Evolutionary conservation across 2,888 invertebrate species (phyloP).

Genomic region (Masnerella sp.): DNA sequence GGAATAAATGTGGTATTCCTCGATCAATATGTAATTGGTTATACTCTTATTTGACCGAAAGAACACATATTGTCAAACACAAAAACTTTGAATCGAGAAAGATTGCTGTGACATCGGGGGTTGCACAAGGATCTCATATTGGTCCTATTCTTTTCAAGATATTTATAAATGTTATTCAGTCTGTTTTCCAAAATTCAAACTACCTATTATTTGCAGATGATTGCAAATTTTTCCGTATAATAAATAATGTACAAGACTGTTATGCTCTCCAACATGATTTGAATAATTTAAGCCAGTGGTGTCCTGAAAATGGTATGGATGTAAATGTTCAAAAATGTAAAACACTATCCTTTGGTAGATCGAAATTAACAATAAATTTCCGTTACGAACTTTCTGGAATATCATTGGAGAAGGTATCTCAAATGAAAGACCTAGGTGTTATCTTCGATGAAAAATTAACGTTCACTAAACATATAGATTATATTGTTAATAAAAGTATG

Average conservation of each 20-base stretch:
- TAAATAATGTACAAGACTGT: background rate
- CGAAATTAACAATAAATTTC: background rate
- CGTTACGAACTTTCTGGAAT: background rate
- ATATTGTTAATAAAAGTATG: background rate
- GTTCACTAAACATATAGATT: background rate
- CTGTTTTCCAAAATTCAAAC: background rate
- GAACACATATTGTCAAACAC: background rate
- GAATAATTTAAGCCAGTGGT: background rate
- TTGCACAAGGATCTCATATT: slow-evolving; percentile 4
- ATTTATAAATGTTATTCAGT: slow-evolving; percentile 1
- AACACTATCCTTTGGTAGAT: background rate
- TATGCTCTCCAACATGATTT: background rate
- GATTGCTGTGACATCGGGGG: background rate
- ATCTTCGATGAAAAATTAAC: background rate
- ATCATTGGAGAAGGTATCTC: background rate
- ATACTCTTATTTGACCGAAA: background rate
- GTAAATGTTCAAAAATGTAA: background rate
- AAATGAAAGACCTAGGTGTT: background rate
- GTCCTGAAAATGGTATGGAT: background rate
- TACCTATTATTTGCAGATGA: slow-evolving; percentile 11
- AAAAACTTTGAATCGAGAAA: background rate
- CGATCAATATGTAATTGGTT: no score
- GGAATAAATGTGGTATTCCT: no score
- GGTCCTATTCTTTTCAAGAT: slow-evolving; percentile 6
- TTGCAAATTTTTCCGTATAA: slow-evolving; percentile 2